A percentile compares a stretch with the other conserved stretches of the same genome.
phyloP scores from a whole-genome alignment of 2,888 invertebrate species.

The Synergus gifuensis region DNA sequence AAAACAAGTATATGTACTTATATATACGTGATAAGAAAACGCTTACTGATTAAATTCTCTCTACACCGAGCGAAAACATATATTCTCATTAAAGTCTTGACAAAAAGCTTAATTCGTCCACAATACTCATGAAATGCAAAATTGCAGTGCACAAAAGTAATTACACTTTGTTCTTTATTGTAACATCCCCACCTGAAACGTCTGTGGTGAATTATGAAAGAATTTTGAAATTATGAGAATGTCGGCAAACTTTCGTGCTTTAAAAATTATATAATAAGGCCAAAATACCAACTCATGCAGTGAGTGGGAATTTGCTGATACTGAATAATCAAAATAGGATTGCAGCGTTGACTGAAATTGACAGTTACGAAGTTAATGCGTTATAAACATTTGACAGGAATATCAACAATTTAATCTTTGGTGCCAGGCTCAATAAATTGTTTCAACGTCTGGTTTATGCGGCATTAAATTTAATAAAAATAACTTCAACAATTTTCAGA shows the following conservation, averaged over 20 bases:
- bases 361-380: neutral
- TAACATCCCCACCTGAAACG: neutral
- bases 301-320: neutral
- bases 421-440: neutral
- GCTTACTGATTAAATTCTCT: slow-evolving; percentile 27
- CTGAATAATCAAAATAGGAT: slow-evolving; percentile 1
- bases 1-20: neutral
- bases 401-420: neutral
- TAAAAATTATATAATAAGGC: neutral
- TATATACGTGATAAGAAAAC: slow-evolving; percentile 16
- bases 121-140: slow-evolving; percentile 16
- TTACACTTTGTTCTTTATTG: slow-evolving; percentile 21
- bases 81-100: slow-evolving; percentile 27
- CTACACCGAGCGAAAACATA: slow-evolving; percentile 13
- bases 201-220: neutral
- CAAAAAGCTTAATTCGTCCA: slow-evolving; percentile 21
- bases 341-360: neutral
- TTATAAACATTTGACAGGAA: neutral
- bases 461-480: neutral
- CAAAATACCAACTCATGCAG: neutral
- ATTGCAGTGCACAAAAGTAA: neutral
- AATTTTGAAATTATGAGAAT: neutral
- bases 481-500: neutral
- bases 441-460: neutral
- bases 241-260: neutral